phyloP scores from a whole-genome alignment of 2,797 vertebrate species.

The Chloroceryle inda region DNA sequence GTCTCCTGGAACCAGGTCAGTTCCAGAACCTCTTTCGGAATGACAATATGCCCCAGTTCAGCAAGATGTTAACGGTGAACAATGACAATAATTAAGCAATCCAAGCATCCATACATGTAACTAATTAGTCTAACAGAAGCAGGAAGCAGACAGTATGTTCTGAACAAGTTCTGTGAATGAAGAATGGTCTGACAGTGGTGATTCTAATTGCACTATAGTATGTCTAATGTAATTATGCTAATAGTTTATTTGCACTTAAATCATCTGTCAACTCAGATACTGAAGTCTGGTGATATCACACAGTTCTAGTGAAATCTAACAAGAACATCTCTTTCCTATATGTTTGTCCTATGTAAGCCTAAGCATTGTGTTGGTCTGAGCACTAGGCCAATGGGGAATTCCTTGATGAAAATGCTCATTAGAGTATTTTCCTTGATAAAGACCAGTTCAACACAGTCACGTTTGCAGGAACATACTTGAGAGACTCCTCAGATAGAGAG shows the following conservation, averaged over 20 bases:
- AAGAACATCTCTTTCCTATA: background rate
- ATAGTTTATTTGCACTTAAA: slow-evolving; percentile 61
- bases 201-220: slow-evolving; percentile 39
- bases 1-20: background rate
- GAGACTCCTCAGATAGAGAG: background rate
- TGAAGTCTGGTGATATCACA: slow-evolving; percentile 30
- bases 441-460: background rate
- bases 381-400: background rate
- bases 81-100: slow-evolving; percentile 31
- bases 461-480: background rate
- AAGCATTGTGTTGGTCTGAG: background rate
- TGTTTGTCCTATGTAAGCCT: background rate
- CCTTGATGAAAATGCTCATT: background rate
- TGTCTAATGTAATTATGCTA: slow-evolving; percentile 63
- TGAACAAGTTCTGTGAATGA: slow-evolving; percentile 47
- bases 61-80: slow-evolving; percentile 20
- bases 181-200: slow-evolving; percentile 33
- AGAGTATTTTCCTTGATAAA: background rate
- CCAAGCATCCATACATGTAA: background rate
- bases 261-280: slow-evolving; percentile 36
- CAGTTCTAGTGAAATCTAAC: slow-evolving; percentile 8
- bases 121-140: slow-evolving; percentile 42
- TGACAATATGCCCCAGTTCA: background rate
- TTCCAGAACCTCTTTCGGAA: background rate
- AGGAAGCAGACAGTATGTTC: slow-evolving; percentile 26